These are phyloP conservation scores for Cephus cinctus DNA, from an alignment of 1,140 invertebrate species.

Conservation along the genomic window DNA sequence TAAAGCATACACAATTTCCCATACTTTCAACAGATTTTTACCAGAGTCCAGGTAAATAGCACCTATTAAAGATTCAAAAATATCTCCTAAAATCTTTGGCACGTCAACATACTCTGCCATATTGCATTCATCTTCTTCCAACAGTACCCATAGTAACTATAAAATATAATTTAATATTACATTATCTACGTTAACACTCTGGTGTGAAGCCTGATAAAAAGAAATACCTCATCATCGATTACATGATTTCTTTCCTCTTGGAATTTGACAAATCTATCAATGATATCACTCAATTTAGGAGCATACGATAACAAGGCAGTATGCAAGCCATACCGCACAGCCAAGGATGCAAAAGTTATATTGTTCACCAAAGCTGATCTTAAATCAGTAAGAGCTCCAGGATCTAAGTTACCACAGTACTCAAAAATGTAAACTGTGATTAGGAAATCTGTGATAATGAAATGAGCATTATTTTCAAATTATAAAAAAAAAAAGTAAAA, in stretches of 20 bases:
- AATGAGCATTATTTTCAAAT: conserved; percentile 4
- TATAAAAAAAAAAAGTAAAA: background rate
- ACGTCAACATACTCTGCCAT: conserved; percentile 79
- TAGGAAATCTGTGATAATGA: conserved; percentile 71
- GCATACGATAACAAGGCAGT: conserved; percentile 68
- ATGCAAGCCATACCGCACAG: conserved; percentile 83
- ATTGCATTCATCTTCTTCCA: conserved; percentile 67
- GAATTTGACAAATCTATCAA: conserved; percentile 78
- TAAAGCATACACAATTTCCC: conserved; percentile 77
- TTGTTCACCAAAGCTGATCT: conserved; percentile 95
- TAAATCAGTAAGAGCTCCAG: conserved; percentile 88
- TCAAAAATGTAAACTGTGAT: conserved; percentile 88
- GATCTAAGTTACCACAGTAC: conserved; percentile 64
- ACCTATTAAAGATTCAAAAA: conserved; percentile 90
- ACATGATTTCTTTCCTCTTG: conserved; percentile 71
- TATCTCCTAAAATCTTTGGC: conserved; percentile 92
- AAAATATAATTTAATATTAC: conserved; percentile 14
- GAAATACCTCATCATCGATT: conserved; percentile 60
- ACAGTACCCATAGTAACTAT: conserved; percentile 56
- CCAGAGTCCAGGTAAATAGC: conserved; percentile 89
- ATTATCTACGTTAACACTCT: background rate
- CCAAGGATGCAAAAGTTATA: conserved; percentile 85
- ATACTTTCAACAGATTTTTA: conserved; percentile 75
- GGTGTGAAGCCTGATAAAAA: background rate
- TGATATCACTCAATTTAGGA: conserved; percentile 64